Evolutionary conservation across 2,113 vertebrate species (phyloP).

Genomic region (Chloebia gouldiae): DNA sequence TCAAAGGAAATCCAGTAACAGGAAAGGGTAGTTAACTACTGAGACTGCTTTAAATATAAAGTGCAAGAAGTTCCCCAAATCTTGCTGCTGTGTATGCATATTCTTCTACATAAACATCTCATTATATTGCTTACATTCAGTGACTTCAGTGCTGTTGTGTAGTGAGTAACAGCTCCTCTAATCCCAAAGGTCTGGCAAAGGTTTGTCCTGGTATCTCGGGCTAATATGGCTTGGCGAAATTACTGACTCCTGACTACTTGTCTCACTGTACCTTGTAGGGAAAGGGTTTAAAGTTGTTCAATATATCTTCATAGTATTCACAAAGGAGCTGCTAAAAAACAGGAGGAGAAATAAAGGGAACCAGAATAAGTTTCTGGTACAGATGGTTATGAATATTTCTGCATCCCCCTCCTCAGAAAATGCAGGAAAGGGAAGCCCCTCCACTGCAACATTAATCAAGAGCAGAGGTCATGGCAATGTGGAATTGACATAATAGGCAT

Average conservation of each 20-base stretch:
- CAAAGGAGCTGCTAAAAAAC: not conserved
- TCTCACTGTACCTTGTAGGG: not conserved
- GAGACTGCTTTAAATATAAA: not conserved
- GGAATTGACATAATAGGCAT: constrained; percentile 8
- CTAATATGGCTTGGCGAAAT: not conserved
- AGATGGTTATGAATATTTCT: not conserved
- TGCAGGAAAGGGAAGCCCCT: not conserved
- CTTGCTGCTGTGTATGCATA: not conserved
- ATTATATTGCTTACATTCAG: not conserved
- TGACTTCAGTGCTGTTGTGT: not conserved
- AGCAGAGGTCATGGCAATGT: not conserved
- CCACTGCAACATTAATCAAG: not conserved
- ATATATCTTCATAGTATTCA: not conserved
- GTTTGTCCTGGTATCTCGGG: not conserved
- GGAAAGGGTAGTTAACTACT: not conserved
- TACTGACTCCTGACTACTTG: not conserved
- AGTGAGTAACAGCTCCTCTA: not conserved
- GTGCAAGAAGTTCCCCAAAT: not conserved
- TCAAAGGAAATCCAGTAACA: not conserved
- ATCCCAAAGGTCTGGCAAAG: not conserved
- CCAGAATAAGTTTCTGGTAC: not conserved
- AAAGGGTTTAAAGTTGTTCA: not conserved
- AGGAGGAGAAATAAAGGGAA: not conserved
- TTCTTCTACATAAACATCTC: not conserved
- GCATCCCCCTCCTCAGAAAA: not conserved